Evolutionary conservation across 2,888 invertebrate species (phyloP).

Genomic region (Sesia bembeciformis): DNA sequence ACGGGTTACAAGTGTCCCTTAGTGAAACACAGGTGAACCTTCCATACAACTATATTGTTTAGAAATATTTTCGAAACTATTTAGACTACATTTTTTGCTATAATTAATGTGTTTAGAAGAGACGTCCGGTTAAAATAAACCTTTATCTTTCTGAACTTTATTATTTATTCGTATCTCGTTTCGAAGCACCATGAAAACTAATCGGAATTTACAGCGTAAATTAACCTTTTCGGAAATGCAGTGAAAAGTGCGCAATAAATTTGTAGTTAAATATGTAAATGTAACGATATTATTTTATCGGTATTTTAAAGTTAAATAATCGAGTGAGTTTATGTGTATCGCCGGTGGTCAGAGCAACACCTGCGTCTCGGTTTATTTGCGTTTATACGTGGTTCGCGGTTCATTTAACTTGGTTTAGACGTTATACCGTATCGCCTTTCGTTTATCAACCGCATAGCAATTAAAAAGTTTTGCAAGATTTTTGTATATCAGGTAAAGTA

Average conservation of each 20-base stretch:
- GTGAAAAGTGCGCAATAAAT: neutral
- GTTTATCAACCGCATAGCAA: neutral
- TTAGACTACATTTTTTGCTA: no score
- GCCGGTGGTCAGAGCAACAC: conserved; percentile 14
- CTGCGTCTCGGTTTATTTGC: conserved; percentile 41
- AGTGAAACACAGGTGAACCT: no score
- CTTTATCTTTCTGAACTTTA: no score
- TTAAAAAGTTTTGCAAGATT: no score
- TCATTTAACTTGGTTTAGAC: neutral
- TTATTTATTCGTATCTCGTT: no score
- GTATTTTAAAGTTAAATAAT: neutral
- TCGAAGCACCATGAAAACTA: no score
- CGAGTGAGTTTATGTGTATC: neutral
- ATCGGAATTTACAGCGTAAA: neutral
- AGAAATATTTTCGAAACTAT: no score
- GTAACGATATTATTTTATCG: neutral
- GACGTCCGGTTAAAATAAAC: no score
- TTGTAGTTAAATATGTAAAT: neutral
- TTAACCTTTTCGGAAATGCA: neutral
- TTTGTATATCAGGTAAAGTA: no score
- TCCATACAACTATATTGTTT: no score
- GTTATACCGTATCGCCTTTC: neutral
- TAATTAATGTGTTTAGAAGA: no score
- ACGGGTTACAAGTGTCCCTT: no score
- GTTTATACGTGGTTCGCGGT: conserved; percentile 15